phyloP scores from a whole-genome alignment of 2,113 vertebrate genomes.

The Elgaria multicarinata region DNA sequence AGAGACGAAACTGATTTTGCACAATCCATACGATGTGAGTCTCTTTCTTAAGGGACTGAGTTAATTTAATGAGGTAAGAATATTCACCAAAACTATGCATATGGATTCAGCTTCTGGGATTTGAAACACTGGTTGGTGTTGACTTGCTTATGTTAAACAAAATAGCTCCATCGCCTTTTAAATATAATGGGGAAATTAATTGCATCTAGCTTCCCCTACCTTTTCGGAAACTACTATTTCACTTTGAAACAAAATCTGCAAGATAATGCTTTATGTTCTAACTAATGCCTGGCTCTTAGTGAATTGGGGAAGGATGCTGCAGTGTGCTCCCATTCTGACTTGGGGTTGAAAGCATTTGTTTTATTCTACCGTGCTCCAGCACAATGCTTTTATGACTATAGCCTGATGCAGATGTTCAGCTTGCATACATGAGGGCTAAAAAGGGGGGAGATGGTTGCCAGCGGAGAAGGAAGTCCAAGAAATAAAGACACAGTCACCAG shows the following conservation, averaged over 20 bases:
- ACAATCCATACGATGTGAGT: no score
- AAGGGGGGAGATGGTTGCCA: no score
- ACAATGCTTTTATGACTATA: not conserved
- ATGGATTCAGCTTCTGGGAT: not conserved
- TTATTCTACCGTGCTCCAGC: not conserved
- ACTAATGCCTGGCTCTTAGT: not conserved
- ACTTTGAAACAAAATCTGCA: not conserved
- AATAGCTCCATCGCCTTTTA: not conserved
- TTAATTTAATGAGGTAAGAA: constrained; percentile 28
- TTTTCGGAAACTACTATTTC: not conserved
- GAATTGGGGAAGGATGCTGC: not conserved
- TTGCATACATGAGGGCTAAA: not conserved
- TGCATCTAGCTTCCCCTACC: not conserved
- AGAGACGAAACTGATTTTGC: no score
- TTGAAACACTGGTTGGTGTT: not conserved
- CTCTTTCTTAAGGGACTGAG: constrained; percentile 9
- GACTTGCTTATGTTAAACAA: not conserved
- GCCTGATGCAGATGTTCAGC: no score
- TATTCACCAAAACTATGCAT: not conserved
- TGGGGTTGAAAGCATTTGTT: not conserved
- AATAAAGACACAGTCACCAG: no score
- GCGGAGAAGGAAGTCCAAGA: no score
- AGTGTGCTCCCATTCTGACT: no score
- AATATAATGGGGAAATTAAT: constrained; percentile 11
- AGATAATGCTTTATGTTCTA: not conserved